These are phyloP conservation scores for Eudemis profundana DNA, from an alignment of 2,888 invertebrate genomes.

Conservation along the genomic window DNA sequence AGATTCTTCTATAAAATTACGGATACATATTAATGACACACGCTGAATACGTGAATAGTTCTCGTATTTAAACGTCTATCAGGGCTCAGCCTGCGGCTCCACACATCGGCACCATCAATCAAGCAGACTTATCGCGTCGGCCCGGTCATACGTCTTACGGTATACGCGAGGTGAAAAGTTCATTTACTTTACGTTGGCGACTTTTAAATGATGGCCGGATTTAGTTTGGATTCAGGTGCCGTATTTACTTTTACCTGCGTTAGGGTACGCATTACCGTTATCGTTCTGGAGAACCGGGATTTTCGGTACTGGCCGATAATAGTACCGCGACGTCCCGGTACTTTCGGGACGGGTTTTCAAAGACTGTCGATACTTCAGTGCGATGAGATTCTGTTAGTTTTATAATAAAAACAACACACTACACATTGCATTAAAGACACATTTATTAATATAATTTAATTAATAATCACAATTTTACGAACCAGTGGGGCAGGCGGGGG, in stretches of 20 bases:
- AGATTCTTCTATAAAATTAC: constrained; percentile 26
- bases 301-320: too few species aligned
- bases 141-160: constrained; percentile 54
- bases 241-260: background rate
- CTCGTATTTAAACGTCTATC: constrained; percentile 53
- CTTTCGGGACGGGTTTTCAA: too few species aligned
- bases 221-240: constrained; percentile 30
- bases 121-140: constrained; percentile 69
- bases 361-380: too few species aligned
- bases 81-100: constrained; percentile 49
- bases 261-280: too few species aligned
- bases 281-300: too few species aligned
- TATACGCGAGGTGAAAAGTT: constrained; percentile 49
- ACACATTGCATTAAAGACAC: too few species aligned
- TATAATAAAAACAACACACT: too few species aligned
- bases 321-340: too few species aligned
- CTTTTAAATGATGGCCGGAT: constrained; percentile 41
- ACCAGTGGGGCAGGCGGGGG: too few species aligned
- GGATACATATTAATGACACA: constrained; percentile 39
- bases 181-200: constrained; percentile 47
- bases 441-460: too few species aligned
- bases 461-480: too few species aligned
- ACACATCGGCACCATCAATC: constrained; percentile 57
- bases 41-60: constrained; percentile 36
- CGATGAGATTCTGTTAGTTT: too few species aligned